Percentiles rank a stretch among this genome's conserved stretches.
phyloP scores from a whole-genome alignment of 2,888 invertebrate species.

The Bedellia somnulentella region DNA sequence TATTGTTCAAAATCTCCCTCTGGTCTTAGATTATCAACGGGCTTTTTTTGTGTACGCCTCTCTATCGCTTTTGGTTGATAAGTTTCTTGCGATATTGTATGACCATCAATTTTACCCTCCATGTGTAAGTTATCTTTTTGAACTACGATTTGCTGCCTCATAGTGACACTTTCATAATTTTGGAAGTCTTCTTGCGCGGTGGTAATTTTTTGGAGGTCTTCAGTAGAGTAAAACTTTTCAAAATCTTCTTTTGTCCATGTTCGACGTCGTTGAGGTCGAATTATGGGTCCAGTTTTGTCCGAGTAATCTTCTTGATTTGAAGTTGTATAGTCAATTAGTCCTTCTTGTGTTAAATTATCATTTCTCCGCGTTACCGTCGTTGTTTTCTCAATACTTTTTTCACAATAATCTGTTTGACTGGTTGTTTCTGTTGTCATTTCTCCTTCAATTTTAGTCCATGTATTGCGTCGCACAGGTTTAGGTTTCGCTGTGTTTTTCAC shows the following conservation, averaged over 20 bases:
- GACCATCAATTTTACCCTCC: conserved; percentile 54
- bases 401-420: conserved; percentile 66
- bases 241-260: conserved; percentile 75
- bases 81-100: conserved; percentile 32
- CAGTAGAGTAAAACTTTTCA: conserved; percentile 67
- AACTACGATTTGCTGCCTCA: conserved; percentile 36
- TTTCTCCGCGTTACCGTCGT: conserved; percentile 60
- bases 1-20: conserved; percentile 40
- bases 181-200: conserved; percentile 69
- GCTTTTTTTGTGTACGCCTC: conserved; percentile 23
- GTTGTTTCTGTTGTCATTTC: conserved; percentile 73
- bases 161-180: conserved; percentile 62
- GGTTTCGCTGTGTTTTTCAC: conserved; percentile 67
- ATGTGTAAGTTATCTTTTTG: conserved; percentile 52
- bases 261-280: conserved; percentile 62
- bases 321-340: conserved; percentile 67
- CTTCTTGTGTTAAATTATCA: conserved; percentile 70
- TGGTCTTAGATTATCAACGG: conserved; percentile 21
- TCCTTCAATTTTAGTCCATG: conserved; percentile 77
- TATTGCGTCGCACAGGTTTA: conserved; percentile 69
- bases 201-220: conserved; percentile 58
- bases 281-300: conserved; percentile 58
- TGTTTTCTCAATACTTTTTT: conserved; percentile 64
- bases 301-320: conserved; percentile 66
- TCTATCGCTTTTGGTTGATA: conserved; percentile 37